Conservation (phyloP, 23 tunicate species). For the Clavelina lepadiformis region DNA sequence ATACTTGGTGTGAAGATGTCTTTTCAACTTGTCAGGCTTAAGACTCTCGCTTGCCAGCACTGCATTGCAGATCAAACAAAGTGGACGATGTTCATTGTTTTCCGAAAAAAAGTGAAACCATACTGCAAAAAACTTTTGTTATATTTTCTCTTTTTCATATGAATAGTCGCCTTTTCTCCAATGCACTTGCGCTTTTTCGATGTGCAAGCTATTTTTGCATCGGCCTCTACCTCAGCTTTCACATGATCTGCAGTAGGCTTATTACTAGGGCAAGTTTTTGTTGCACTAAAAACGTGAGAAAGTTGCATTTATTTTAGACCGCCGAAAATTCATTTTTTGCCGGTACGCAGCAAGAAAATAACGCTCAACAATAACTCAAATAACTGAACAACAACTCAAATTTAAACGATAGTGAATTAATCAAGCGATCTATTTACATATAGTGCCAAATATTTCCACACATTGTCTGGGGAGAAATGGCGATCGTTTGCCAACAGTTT, state of each 20-base stretch:
- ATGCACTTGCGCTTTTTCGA: constrained; percentile 27
- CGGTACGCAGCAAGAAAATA: too few species aligned
- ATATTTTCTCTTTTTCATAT: constrained; percentile 33
- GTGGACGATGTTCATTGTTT: constrained; percentile 57
- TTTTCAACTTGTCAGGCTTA: constrained; percentile 52
- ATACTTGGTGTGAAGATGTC: constrained; percentile 64
- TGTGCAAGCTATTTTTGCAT: constrained; percentile 15
- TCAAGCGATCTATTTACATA: too few species aligned
- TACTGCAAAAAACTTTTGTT: constrained; percentile 47
- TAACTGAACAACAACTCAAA: too few species aligned
- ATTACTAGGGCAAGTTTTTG: too few species aligned
- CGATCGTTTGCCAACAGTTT: too few species aligned
- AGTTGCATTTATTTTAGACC: too few species aligned
- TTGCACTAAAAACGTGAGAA: too few species aligned
- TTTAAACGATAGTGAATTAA: too few species aligned
- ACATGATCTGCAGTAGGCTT: constrained; percentile 41
- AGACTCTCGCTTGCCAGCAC: constrained; percentile 47
- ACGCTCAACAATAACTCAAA: too few species aligned
- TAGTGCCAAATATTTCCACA: too few species aligned
- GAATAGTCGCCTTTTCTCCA: constrained; percentile 16
- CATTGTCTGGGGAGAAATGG: too few species aligned
- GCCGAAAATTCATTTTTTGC: too few species aligned
- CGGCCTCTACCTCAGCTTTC: constrained; percentile 24
- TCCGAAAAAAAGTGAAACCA: constrained; percentile 33
- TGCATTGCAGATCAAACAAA: constrained; percentile 46